phyloP scores from a whole-genome alignment of 2,797 vertebrate genomes.

The Lagorchestes hirsutus region DNA sequence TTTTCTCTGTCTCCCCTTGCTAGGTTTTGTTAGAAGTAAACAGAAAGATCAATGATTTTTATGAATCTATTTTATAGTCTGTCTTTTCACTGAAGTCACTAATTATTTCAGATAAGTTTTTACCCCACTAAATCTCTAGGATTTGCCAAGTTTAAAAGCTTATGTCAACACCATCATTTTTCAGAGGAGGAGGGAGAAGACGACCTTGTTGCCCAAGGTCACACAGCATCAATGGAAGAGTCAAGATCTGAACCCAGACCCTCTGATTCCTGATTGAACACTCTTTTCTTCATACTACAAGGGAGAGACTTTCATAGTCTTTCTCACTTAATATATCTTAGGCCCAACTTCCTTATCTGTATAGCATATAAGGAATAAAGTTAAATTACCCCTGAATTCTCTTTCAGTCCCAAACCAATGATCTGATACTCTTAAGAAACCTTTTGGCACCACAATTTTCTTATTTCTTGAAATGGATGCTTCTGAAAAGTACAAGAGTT shows the following conservation, averaged over 20 bases:
- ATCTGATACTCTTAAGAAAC: not conserved
- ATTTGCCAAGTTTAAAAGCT: not conserved
- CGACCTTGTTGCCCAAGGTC: not conserved
- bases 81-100: not conserved
- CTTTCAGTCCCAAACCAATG: not conserved
- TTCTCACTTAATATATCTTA: not conserved
- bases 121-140: not conserved
- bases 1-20: not conserved
- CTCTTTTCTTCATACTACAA: not conserved
- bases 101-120: not conserved
- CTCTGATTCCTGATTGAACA: not conserved
- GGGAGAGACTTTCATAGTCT: not conserved
- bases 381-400: not conserved
- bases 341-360: not conserved
- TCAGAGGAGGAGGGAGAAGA: not conserved
- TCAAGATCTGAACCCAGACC: not conserved
- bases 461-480: not conserved
- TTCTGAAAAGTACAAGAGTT: not conserved
- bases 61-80: not conserved
- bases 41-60: not conserved
- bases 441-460: not conserved
- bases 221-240: not conserved
- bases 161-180: not conserved
- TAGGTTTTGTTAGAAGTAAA: not conserved
- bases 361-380: not conserved